A percentile compares a stretch with the other conserved stretches of the same genome.
These are phyloP conservation scores for Crossocerus cetratus DNA, from an alignment of 2,888 invertebrate genomes.

Conservation along the genomic window DNA sequence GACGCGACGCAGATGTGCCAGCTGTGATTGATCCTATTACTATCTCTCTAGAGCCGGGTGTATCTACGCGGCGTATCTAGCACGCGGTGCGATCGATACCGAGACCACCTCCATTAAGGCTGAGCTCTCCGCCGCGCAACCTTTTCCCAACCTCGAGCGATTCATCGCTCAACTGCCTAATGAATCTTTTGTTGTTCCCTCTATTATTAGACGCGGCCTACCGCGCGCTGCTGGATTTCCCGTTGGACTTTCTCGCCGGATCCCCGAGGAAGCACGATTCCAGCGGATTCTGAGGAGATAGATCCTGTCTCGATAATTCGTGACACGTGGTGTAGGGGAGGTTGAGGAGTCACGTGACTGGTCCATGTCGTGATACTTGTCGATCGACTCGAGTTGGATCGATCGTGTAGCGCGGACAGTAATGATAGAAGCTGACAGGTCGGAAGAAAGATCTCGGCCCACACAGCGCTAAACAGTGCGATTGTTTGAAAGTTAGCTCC, in stretches of 20 bases:
- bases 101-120: constrained; percentile 40
- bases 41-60: constrained; percentile 17
- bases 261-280: too few relatives aligned
- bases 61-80: constrained; percentile 31
- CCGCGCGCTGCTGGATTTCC: too few relatives aligned
- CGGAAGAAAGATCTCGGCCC: background rate
- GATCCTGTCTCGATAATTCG: too few relatives aligned
- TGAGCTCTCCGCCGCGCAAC: too few relatives aligned
- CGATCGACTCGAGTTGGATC: background rate
- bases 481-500: background rate
- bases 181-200: too few relatives aligned
- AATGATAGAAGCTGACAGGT: background rate
- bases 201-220: too few relatives aligned
- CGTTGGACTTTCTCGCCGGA: too few relatives aligned
- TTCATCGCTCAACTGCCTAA: too few relatives aligned
- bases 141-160: too few relatives aligned
- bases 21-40: constrained; percentile 48
- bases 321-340: too few relatives aligned
- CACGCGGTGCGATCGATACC: constrained; percentile 41
- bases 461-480: background rate
- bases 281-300: too few relatives aligned
- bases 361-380: constrained; percentile 3
- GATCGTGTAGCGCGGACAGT: background rate
- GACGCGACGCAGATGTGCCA: constrained; percentile 37
- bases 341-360: too few relatives aligned